A percentile compares a stretch with the other conserved stretches of the same genome.
Conservation (phyloP, 1,140 invertebrate genomes). For the Bombus sylvicola region DNA sequence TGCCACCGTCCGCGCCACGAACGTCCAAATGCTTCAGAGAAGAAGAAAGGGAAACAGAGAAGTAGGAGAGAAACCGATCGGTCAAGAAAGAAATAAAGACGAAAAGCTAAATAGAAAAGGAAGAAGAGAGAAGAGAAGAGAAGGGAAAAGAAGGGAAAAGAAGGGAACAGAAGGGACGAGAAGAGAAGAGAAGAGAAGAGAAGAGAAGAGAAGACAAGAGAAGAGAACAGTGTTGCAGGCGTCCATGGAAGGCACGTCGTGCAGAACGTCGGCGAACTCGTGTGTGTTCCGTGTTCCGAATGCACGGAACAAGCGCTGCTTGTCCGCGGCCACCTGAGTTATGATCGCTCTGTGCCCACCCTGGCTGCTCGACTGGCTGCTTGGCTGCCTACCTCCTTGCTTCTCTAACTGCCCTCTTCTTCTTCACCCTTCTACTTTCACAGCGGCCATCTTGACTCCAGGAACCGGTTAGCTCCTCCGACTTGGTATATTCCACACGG, state of each 20-base stretch:
- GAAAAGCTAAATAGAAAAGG: constrained; percentile 8
- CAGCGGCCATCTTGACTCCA: constrained; percentile 73
- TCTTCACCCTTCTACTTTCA: constrained; percentile 59
- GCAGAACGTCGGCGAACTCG: constrained; percentile 70
- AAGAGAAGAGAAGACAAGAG: constrained; percentile 18
- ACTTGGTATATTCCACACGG: constrained; percentile 30
- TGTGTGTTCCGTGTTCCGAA: constrained; percentile 78
- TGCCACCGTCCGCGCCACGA: constrained; percentile 69
- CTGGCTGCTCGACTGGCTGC: constrained; percentile 68
- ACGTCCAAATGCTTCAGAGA: constrained; percentile 54
- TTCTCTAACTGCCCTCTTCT: constrained; percentile 65
- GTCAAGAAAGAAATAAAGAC: constrained; percentile 34
- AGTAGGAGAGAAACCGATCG: constrained; percentile 19
- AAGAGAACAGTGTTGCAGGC: constrained; percentile 48
- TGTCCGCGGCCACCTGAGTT: constrained; percentile 78
- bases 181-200: constrained; percentile 9
- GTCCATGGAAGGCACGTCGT: constrained; percentile 59
- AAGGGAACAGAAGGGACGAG: not conserved
- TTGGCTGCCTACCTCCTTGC: constrained; percentile 51
- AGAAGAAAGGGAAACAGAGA: constrained; percentile 27
- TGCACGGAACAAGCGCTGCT: constrained; percentile 78
- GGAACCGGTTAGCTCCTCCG: constrained; percentile 69
- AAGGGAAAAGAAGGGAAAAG: constrained; percentile 1
- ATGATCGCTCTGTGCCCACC: constrained; percentile 78
- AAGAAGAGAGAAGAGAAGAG: not conserved